A percentile compares a stretch with the other conserved stretches of the same genome.
Conservation (phyloP, 2,113 vertebrate species). For the Petrocephalus microphthalmus region DNA sequence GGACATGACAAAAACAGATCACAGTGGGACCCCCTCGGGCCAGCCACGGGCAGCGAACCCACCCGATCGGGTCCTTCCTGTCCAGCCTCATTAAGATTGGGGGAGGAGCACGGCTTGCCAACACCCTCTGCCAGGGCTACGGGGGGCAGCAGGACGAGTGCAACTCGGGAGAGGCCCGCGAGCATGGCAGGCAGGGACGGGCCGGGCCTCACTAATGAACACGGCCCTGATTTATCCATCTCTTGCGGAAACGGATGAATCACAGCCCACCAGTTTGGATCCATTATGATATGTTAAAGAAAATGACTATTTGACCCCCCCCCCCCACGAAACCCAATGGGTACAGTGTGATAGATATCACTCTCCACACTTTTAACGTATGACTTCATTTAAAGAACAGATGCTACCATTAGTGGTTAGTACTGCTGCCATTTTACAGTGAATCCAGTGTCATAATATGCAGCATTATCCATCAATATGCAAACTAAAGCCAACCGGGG, state of each 20-base stretch:
- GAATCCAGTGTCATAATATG: neutral
- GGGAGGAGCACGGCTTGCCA: neutral
- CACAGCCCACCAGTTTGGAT: conserved; percentile 4
- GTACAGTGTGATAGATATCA: neutral
- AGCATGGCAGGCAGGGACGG: conserved; percentile 16
- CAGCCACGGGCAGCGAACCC: conserved; percentile 13
- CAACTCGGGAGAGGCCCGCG: conserved; percentile 26
- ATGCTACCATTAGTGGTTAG: neutral
- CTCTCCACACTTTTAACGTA: neutral
- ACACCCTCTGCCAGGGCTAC: neutral
- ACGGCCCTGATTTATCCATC: conserved; percentile 8
- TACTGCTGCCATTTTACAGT: neutral
- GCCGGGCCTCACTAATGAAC: conserved; percentile 26
- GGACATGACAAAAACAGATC: neutral
- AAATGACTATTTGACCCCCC: neutral
- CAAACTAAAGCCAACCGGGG: neutral
- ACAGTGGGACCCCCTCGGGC: neutral
- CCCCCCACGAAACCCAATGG: neutral
- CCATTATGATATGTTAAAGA: conserved; percentile 19
- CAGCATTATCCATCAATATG: neutral
- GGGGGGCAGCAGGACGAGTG: neutral
- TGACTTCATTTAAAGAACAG: neutral
- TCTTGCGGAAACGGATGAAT: conserved; percentile 3
- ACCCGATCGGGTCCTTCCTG: neutral
- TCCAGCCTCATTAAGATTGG: conserved; percentile 27